Base-by-base conservation (phyloP, 2,113 vertebrate genomes). In the Oceanites oceanicus region DNA sequence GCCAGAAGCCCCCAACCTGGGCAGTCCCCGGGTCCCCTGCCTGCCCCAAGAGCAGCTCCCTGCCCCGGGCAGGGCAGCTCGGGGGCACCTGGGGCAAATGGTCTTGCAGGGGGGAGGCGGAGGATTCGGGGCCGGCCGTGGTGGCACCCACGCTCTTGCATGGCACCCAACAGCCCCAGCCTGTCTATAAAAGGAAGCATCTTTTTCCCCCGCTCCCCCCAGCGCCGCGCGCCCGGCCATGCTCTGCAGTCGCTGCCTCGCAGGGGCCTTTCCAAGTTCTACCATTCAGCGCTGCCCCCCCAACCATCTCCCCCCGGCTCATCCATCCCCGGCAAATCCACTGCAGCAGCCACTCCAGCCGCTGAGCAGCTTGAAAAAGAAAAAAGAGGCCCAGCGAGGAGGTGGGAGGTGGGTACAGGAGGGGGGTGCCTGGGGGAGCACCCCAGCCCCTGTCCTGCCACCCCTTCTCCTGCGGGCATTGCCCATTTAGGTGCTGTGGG, bases 171-270 rank as follows among this genome's bases (percentile, higher is more conserved):
- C 90, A 63, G 56, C 75, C 93, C 94, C 93, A 50, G 86, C 42
- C 91, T 95, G 96, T 13, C 97, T 97, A 97, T 97, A 97, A 97
- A 97, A 97, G 97, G 97, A 97, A 97, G 94, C 61, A 29, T 67
- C n/a, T 88, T 91, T 90, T 29, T 23, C 20, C 50, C 87, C 66
- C 3, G 49, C 90, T 80, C 84, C 49, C 88, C 42, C 70, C 94
- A 63, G 88, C 27, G 27, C 93, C 14, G 52, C 29, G 22, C 86
- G 86, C 88, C 85, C 67, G 30, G 74, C 75, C 38, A 26, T 4
- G 68, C 79, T 79, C 94, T 65, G 91, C 91, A 83, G 93, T 25
- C 86, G 10, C 85, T 94, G 89, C 56, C 81, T 68, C n/a, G 40
- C 55, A 34, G 86, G 56, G 87, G 11, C 88, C 74, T 78, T 74